Base-by-base conservation (phyloP, 2,113 vertebrate genomes). In the Sterrhoptilus dennistouni region DNA sequence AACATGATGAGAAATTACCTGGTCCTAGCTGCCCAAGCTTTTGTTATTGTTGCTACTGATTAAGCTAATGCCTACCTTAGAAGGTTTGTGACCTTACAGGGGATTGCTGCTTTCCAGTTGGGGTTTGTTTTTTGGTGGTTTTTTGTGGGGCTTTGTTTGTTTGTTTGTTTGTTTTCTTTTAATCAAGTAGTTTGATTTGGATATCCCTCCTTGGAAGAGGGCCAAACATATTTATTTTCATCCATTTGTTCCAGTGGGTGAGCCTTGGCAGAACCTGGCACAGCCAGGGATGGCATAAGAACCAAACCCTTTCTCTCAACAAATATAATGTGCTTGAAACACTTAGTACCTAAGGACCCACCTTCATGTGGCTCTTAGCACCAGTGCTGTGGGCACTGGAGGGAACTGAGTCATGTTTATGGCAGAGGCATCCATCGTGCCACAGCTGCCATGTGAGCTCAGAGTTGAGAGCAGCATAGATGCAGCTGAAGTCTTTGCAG, bases 201-300 rank as follows among this genome's bases (percentile, higher is more conserved):
- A 70, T 57, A 70, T 63, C 14, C 9, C 18, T 79, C 6, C 6
- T 57, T 93, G 81, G n/a, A 68, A 76, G 61, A 71, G 4, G 20
- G 42, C 57, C 66, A 72, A 60, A 53, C 12, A 28, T 81, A 40
- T 49, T 91, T 90, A 19, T 64, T 91, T 92, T 84, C 61, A 42
- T 72, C 15, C 5, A 1, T 95, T 94, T 94, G 36, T 91, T 94
- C 78, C 38, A 16, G 45, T 70, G 87, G 28, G 53, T 85, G 65
- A 83, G 33, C 47, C 89, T 89, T 93, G 69, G 69, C 53, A 95
- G 69, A 90, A 79, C 11, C 11, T 84, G 66, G 31, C 33, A 31
- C 24, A 40, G 17, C 35, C 0, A 0, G 38, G 23, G 9, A 21
- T 0, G 0, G 52, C 35, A 3, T 11, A 65, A 61, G 47, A 79